A percentile compares a stretch with the other conserved stretches of the same genome.
Conservation (phyloP, 2,888 invertebrate species). For the Euplexia lucipara region DNA sequence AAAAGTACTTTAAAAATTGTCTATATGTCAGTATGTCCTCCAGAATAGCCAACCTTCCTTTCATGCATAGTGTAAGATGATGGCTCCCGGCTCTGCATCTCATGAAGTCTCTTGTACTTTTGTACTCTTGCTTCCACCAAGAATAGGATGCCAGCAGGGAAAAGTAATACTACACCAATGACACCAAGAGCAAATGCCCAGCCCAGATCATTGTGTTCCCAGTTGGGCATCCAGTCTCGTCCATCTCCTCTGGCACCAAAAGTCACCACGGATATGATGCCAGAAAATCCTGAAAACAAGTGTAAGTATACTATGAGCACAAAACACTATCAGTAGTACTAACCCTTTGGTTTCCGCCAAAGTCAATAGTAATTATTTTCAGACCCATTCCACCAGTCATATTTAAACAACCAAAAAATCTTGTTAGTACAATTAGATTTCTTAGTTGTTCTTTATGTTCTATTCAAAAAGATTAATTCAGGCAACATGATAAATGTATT, state of each 20-base stretch:
- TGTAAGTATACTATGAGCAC: neutral
- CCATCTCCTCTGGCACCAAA: constrained; percentile 98
- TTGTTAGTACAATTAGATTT: too few relatives aligned
- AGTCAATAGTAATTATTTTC: too few relatives aligned
- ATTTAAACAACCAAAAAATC: too few relatives aligned
- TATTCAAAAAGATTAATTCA: too few relatives aligned
- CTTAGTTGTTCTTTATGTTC: too few relatives aligned
- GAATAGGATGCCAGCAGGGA: constrained; percentile 95
- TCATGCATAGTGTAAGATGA: constrained; percentile 93
- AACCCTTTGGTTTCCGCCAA: too few relatives aligned
- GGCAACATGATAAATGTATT: too few relatives aligned
- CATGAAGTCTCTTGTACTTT: constrained; percentile 93
- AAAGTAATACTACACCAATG: constrained; percentile 94
- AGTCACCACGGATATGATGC: constrained; percentile 95
- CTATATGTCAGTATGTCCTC: constrained; percentile 94
- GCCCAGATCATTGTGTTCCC: constrained; percentile 98
- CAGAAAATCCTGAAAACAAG: constrained; percentile 92
- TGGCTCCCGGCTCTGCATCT: constrained; percentile 92
- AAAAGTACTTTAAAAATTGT: constrained; percentile 1
- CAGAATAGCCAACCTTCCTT: constrained; percentile 89
- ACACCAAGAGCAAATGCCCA: constrained; percentile 98
- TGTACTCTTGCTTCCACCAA: constrained; percentile 96
- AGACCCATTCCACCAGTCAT: neutral
- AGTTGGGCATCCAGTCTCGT: constrained; percentile 98
- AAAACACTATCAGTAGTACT: too few relatives aligned